Evolutionary conservation across 2,888 invertebrate species (phyloP), one percentile per base, ranked within the genome.

Genomic region (Diogma glabrata): DNA sequence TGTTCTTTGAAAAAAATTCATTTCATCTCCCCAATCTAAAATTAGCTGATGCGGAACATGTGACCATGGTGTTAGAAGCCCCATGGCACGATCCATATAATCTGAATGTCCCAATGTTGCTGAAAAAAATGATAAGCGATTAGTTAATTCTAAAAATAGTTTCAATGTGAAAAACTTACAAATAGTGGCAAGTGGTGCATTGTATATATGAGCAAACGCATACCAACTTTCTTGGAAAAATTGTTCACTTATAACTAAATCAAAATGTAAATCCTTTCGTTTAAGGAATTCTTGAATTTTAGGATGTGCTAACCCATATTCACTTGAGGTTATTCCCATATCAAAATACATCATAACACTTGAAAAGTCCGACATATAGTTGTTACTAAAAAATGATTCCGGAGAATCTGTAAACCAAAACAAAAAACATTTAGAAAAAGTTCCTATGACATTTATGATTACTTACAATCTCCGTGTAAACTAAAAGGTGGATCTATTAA

Each of bases 171-270:
- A 17, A 22, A 22, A 47, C 57, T 52, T 4, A 46, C 46, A 22
- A 24, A 64, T 55, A 0, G 72, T 66, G 1, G 72, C 64, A 12
- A 71, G 58, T 0, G 72, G 72, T 23, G 69, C 69, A 10, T 66
- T 64, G 52, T 69, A 69, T 56, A 70, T 69, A 47, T 67, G 64
- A 4, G 66, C 67, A 52, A 73, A 67, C 61, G 71, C 69, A 2
- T 70, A 62, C 50, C 70, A 66, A 8, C 72, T 70, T 55, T 73
- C 72, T 53, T 68, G 69, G 49, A 71, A 68, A 56, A 71, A 71
- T 50, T 70, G 69, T 51, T 72, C 71, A 51, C 69, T 53, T 1
- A 73, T 61, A 4, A 73, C 61, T 9, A 72, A 55, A 58, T 73
- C 73, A 49, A 61, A 70, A 50, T 72, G 68, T n/a, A 61, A 59